A percentile compares a stretch with the other conserved stretches of the same genome.
Conservation (phyloP, 1,140 invertebrate genomes). For the Drosophila nannoptera region DNA sequence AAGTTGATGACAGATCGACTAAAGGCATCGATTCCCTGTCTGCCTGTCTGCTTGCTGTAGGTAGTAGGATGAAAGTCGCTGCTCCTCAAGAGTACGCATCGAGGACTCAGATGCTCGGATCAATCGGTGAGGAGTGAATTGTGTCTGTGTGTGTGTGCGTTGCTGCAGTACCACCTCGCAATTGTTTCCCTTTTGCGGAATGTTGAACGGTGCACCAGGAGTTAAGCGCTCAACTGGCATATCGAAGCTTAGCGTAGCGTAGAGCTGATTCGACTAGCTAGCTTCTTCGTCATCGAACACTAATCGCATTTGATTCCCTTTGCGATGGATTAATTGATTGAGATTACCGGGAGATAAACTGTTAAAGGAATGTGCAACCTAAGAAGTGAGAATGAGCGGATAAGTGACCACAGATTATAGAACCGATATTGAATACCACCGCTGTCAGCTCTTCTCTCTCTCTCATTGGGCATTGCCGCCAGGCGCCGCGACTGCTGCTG, state of each 20-base stretch:
- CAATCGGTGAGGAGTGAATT: neutral
- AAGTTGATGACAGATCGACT: slow-evolving; percentile 27
- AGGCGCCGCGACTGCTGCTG: slow-evolving; percentile 28
- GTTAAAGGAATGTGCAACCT: slow-evolving; percentile 12
- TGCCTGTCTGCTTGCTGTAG: slow-evolving; percentile 37
- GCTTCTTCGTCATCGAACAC: slow-evolving; percentile 66
- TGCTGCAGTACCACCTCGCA: slow-evolving; percentile 73
- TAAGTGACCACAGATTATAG: slow-evolving; percentile 8
- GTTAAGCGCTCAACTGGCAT: slow-evolving; percentile 70
- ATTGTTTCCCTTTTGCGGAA: slow-evolving; percentile 72
- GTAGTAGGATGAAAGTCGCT: slow-evolving; percentile 40
- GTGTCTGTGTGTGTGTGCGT: slow-evolving; percentile 38
- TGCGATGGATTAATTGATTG: slow-evolving; percentile 56
- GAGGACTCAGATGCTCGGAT: slow-evolving; percentile 44
- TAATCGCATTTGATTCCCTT: slow-evolving; percentile 77
- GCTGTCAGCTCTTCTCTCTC: slow-evolving; percentile 5
- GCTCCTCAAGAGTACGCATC: slow-evolving; percentile 68
- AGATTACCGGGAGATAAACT: slow-evolving; percentile 12
- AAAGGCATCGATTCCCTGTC: slow-evolving; percentile 43
- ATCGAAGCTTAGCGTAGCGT: slow-evolving; percentile 47
- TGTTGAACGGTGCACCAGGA: slow-evolving; percentile 71
- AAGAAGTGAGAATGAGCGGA: slow-evolving; percentile 15
- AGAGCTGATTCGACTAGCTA: slow-evolving; percentile 40
- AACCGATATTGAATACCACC: slow-evolving; percentile 15
- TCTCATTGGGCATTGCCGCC: neutral